These are phyloP conservation scores for Psittacula derbiana DNA, from an alignment of 2,797 vertebrate species.

Conservation along the genomic window DNA sequence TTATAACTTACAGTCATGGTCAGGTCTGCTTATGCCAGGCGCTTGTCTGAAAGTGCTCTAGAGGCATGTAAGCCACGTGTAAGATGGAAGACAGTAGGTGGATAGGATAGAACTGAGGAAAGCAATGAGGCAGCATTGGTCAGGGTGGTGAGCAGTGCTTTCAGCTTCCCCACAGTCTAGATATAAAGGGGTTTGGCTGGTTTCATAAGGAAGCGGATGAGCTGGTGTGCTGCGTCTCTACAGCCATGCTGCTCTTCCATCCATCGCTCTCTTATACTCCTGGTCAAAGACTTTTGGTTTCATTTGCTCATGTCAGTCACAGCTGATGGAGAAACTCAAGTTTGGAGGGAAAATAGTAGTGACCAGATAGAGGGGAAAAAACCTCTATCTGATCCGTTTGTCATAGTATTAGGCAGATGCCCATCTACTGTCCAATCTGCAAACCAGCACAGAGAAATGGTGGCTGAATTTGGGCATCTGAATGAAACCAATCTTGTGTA, in stretches of 20 bases:
- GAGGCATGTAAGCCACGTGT: accelerated
- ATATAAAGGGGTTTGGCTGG: not conserved
- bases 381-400: not conserved
- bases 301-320: not conserved
- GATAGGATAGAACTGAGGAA: not conserved
- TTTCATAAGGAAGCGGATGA: not conserved
- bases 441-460: not conserved
- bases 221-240: not conserved
- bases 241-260: accelerated
- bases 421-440: not conserved
- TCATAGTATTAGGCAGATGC: not conserved
- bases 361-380: not conserved
- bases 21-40: not conserved
- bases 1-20: not conserved
- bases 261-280: accelerated
- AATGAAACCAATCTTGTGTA: accelerated
- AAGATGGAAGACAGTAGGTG: not conserved
- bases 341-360: not conserved
- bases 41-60: accelerated
- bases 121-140: not conserved
- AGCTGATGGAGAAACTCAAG: not conserved
- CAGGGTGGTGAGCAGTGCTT: not conserved
- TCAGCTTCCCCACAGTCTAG: not conserved
- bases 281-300: not conserved
- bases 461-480: not conserved